These are phyloP conservation scores for Hipposideros armiger DNA, from an alignment of 2,113 vertebrate genomes.

Conservation along the genomic window DNA sequence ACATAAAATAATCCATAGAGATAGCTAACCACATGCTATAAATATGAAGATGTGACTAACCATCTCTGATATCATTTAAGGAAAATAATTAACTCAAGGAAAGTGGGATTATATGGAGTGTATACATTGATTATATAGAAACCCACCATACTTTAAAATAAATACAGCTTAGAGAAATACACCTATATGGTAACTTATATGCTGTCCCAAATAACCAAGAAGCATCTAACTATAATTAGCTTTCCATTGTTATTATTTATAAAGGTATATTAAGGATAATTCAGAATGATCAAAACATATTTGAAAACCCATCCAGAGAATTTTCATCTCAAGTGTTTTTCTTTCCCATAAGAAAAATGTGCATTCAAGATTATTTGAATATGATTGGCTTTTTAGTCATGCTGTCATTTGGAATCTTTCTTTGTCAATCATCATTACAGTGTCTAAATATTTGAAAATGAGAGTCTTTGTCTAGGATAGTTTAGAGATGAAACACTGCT, in stretches of 20 bases:
- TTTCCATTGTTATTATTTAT: background rate
- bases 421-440: background rate
- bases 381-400: background rate
- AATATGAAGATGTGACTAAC: background rate
- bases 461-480: background rate
- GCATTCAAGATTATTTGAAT: background rate
- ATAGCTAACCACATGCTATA: background rate
- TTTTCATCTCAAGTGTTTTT: background rate
- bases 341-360: background rate
- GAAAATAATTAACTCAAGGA: background rate
- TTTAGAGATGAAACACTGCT: background rate
- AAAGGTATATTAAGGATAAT: background rate
- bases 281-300: background rate
- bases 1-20: background rate
- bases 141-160: background rate
- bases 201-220: background rate
- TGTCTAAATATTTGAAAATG: background rate
- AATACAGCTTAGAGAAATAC: background rate
- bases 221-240: background rate
- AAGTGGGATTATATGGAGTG: background rate
- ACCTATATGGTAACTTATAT: background rate
- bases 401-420: background rate
- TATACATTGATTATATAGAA: background rate
- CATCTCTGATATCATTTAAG: background rate
- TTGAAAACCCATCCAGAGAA: constrained; percentile 7